Conservation (phyloP, 2,113 vertebrate species). For the Microtus oregoni region DNA sequence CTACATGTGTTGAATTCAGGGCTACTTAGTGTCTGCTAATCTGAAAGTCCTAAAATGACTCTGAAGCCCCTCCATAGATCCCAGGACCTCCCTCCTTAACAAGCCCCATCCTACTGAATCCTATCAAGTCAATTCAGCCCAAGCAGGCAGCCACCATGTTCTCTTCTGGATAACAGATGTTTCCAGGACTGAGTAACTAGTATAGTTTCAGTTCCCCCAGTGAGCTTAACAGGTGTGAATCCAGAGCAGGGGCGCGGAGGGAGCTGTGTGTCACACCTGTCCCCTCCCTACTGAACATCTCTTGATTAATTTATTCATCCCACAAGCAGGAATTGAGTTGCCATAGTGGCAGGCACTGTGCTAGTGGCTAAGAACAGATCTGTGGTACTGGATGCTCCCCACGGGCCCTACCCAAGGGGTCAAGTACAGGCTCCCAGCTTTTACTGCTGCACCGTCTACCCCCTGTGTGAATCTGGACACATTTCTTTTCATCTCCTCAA, state of each 20-base stretch:
- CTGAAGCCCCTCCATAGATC: neutral
- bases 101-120: neutral
- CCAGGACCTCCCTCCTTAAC: neutral
- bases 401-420: neutral
- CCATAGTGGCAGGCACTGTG: neutral
- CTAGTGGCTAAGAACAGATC: neutral
- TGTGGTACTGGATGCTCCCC: neutral
- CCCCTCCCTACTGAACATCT: neutral
- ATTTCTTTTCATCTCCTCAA: neutral
- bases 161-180: neutral
- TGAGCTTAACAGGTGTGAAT: conserved; percentile 25
- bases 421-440: neutral
- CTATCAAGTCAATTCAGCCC: neutral
- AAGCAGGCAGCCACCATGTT: neutral
- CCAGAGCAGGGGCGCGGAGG: neutral
- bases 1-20: neutral
- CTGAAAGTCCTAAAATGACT: neutral
- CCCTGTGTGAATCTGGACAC: neutral
- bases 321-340: neutral
- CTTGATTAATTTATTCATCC: conserved; percentile 36
- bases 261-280: neutral
- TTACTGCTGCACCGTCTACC: neutral
- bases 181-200: neutral
- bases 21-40: neutral
- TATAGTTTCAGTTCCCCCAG: neutral